These are phyloP conservation scores for Lepidonotus clava DNA, from an alignment of 2,888 invertebrate genomes.

Conservation along the genomic window DNA sequence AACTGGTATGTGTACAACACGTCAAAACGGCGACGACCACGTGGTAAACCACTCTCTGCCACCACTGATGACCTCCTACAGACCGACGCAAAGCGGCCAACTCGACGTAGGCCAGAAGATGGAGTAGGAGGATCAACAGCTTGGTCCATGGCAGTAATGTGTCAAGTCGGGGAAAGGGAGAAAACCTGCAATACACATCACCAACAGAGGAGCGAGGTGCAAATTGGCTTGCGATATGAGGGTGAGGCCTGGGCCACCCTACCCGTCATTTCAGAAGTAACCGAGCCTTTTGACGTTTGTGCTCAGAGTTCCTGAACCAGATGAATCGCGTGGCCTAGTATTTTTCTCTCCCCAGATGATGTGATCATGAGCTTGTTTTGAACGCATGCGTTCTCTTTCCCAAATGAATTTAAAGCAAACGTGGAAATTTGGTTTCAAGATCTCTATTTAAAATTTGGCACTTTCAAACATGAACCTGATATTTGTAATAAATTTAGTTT, in stretches of 20 bases:
- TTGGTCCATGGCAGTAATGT: neutral
- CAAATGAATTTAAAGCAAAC: no score
- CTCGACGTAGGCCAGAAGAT: no score
- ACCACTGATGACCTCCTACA: neutral
- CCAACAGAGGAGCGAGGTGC: conserved; percentile 12
- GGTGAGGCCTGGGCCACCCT: neutral
- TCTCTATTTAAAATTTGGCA: no score
- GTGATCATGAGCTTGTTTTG: no score
- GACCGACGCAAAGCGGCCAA: neutral
- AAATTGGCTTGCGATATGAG: conserved; percentile 2
- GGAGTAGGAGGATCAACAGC: neutral
- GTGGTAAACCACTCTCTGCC: neutral
- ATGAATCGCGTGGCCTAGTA: no score
- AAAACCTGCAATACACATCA: conserved; percentile 20
- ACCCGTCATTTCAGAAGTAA: neutral
- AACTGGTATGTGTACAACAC: neutral
- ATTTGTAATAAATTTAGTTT: no score
- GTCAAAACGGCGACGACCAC: conserved; percentile 5
- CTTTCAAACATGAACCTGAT: no score
- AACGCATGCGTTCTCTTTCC: no score
- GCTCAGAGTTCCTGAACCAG: no score
- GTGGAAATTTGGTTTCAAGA: no score
- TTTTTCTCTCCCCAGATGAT: no score
- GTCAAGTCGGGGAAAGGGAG: neutral
- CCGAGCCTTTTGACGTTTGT: neutral